Percentiles rank a stretch among this genome's conserved stretches.
Evolutionary conservation across 2,113 vertebrate species (phyloP).

Genomic region (Plecotus auritus): DNA sequence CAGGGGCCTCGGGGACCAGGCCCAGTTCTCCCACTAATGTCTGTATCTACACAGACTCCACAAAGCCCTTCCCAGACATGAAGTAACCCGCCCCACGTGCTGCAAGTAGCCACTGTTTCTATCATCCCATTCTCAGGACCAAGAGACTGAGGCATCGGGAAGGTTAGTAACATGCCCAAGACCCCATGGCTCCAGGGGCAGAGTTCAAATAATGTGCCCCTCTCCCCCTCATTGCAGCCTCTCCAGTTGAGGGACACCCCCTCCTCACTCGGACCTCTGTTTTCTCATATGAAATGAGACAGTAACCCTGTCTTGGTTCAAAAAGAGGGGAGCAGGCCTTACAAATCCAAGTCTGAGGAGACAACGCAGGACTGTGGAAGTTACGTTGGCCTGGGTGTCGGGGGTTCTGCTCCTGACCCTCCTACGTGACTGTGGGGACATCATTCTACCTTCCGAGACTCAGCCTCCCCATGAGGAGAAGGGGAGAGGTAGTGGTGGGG

Average conservation of each 20-base stretch:
- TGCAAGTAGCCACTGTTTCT: neutral
- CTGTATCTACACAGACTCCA: neutral
- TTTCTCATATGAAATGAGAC: neutral
- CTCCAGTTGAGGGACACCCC: neutral
- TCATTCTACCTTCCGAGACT: neutral
- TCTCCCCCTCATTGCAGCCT: too few relatives aligned
- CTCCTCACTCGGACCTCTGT: neutral
- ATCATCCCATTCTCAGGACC: neutral
- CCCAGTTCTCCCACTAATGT: neutral
- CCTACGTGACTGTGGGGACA: too few relatives aligned
- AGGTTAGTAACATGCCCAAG: neutral
- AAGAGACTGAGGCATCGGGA: neutral
- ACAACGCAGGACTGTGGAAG: neutral
- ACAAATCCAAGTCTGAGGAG: neutral
- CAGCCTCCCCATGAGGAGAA: neutral
- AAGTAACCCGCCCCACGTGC: rapidly evolving
- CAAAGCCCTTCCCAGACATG: neutral
- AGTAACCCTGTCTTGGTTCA: neutral
- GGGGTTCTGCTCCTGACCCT: neutral
- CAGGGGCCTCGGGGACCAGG: neutral
- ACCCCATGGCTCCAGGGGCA: too few relatives aligned
- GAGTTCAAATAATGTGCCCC: neutral
- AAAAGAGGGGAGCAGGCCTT: neutral
- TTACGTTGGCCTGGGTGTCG: neutral
- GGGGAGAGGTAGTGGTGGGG: neutral